Base-by-base conservation (phyloP, 2,888 invertebrate species). In the Sclerodermus sp. region DNA sequence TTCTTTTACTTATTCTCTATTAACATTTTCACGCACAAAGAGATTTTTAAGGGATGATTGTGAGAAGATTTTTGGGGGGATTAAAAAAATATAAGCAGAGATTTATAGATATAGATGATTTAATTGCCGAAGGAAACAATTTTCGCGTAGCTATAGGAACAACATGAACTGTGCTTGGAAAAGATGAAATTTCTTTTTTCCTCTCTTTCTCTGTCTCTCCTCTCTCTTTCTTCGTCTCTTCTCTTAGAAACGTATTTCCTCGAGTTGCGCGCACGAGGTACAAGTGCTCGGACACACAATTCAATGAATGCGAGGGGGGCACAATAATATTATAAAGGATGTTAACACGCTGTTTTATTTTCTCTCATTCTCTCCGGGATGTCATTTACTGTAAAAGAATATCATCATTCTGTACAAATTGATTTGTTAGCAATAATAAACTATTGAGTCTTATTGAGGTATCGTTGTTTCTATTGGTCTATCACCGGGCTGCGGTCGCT, bases 381-480 rank as follows among this genome's bases (percentile, higher is more conserved):
- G 51, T 61, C 57, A 64, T 64, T 65, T 64, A 66, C 74, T 75
- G 77, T 78, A 77, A 77, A 77, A 78, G 77, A 78, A 78, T 78
- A 23, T 23, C 23, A 23, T 52, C 67, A 71, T 77, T 74, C 64
- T 78, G 74, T 78, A 77, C 75, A 77, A 64, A 68, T 73, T 73
- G 70, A 70, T 75, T 67, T 65, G 60, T 74, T 74, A 71, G 67
- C 64, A 67, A 73, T 73, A 73, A 73, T 74, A 70, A 77, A 75
- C 74, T 76, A 77, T 77, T 73, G 75, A 76, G 76, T 75, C 71
- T 76, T 76, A 66, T 74, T 77, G 77, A 78, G 76, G 77, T 78
- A 77, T 77, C 71, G 74, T 76, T 75, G 76, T 77, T 75, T 74
- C 77, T 78, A 78, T 78, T 78, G 77, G 77, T 78, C 77, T 77